Percentiles rank a stretch among this genome's conserved stretches.
These are phyloP conservation scores for Fratercula arctica DNA, from an alignment of 2,797 vertebrate species.

Conservation along the genomic window DNA sequence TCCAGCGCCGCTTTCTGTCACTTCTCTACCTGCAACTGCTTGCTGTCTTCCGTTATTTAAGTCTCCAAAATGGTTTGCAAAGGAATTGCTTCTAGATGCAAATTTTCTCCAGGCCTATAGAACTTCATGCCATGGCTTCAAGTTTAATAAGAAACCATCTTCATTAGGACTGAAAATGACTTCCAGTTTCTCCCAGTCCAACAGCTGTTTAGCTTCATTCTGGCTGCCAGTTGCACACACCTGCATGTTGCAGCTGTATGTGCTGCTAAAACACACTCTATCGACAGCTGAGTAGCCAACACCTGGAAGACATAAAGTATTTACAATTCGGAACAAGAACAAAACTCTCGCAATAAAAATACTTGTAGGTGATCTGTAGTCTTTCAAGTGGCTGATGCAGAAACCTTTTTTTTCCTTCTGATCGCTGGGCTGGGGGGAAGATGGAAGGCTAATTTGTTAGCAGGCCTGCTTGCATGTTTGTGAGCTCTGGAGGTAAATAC, in stretches of 20 bases:
- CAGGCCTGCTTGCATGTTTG: not conserved
- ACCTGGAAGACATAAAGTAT: constrained; percentile 73
- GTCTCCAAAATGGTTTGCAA: accelerated
- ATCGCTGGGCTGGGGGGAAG: not conserved
- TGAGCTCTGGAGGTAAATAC: not conserved
- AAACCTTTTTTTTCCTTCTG: not conserved
- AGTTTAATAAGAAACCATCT: not conserved
- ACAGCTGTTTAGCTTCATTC: constrained; percentile 6
- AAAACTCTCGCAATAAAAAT: constrained; percentile 49
- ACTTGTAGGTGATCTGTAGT: constrained; percentile 45
- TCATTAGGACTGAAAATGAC: not conserved
- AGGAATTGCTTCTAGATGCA: not conserved
- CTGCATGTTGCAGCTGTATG: constrained; percentile 14
- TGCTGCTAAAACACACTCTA: not conserved
- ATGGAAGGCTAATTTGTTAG: constrained; percentile 62
- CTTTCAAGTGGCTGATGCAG: constrained; percentile 21
- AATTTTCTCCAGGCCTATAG: not conserved
- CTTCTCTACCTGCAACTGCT: not conserved
- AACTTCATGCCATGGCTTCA: not conserved
- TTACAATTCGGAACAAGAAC: constrained; percentile 40
- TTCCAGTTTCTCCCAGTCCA: not conserved
- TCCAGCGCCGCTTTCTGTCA: not conserved
- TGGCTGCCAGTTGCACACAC: constrained; percentile 12
- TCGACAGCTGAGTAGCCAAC: constrained; percentile 6
- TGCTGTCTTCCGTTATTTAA: not conserved